A percentile compares a stretch with the other conserved stretches of the same genome.
phyloP scores from a whole-genome alignment of 2,888 invertebrate genomes.

The Amphipoea lucens region DNA sequence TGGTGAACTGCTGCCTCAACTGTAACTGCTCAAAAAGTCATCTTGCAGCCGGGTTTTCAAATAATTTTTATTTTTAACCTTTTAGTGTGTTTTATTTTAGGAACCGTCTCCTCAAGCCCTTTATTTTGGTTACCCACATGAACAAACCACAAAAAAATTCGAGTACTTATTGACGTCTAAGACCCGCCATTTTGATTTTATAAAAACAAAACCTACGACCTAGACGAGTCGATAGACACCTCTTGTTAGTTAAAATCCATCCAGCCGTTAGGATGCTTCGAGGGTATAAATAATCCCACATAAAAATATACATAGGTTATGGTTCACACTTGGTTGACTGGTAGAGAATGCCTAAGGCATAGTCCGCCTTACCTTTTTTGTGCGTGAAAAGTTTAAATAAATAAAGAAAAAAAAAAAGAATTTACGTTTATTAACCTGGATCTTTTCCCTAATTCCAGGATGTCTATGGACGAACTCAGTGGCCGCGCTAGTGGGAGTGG shows the following conservation, averaged over 20 bases:
- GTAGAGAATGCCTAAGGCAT: no score
- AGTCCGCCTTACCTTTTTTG: no score
- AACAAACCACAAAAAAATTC: not conserved
- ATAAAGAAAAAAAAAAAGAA: not conserved
- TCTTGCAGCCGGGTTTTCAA: not conserved
- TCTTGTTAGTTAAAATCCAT: not conserved
- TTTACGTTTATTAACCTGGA: not conserved
- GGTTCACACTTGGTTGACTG: no score
- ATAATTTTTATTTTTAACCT: no score
- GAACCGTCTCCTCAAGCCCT: not conserved
- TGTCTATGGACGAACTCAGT: slow-evolving; percentile 81
- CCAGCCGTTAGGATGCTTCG: not conserved
- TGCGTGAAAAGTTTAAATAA: not conserved
- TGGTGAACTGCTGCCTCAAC: not conserved
- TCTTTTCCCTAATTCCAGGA: slow-evolving; percentile 69
- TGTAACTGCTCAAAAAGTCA: not conserved
- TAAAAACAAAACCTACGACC: not conserved
- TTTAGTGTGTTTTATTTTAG: not conserved
- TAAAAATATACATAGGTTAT: not conserved
- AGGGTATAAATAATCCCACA: not conserved
- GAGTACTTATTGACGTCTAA: not conserved
- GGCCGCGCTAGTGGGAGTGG: slow-evolving; percentile 73
- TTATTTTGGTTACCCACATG: not conserved
- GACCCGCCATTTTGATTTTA: not conserved
- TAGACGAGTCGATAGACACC: no score